These are phyloP conservation scores for Pteronura brasiliensis DNA, from an alignment of 2,113 vertebrate species.

Conservation along the genomic window DNA sequence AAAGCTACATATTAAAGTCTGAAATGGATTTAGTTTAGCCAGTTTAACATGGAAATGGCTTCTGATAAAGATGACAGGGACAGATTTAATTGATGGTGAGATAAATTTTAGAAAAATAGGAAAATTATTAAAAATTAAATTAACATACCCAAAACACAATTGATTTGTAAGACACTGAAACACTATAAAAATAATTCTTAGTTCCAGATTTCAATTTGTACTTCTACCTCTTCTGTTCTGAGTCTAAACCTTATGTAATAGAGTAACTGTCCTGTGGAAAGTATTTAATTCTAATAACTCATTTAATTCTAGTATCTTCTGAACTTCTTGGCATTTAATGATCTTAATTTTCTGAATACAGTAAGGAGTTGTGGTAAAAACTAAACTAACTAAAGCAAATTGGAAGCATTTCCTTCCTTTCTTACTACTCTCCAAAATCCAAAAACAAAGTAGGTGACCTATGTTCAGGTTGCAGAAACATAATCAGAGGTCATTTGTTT, in stretches of 20 bases:
- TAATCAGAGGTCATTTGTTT: not conserved
- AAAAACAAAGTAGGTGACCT: not conserved
- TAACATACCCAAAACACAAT: not conserved
- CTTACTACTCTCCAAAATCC: not conserved
- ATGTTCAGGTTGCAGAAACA: not conserved
- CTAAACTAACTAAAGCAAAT: not conserved
- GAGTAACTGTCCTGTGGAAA: not conserved
- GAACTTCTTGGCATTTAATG: not conserved
- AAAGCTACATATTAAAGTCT: slow-evolving; percentile 54
- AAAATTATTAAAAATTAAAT: not conserved
- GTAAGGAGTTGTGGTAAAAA: not conserved
- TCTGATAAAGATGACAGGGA: not conserved
- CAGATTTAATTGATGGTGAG: not conserved
- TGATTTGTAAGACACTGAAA: not conserved
- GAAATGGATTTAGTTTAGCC: not conserved
- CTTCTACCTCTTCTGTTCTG: not conserved
- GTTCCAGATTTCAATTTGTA: not conserved
- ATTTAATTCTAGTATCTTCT: slow-evolving; percentile 29
- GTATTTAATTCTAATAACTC: not conserved
- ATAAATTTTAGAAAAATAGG: not conserved
- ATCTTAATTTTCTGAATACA: not conserved
- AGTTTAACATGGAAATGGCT: not conserved
- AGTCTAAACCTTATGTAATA: not conserved
- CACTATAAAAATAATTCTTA: not conserved
- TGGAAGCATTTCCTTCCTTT: not conserved